Evolutionary conservation across 2,888 invertebrate genomes (phyloP), one percentile per base, ranked within the genome.

Genomic region (Allacma fusca): DNA sequence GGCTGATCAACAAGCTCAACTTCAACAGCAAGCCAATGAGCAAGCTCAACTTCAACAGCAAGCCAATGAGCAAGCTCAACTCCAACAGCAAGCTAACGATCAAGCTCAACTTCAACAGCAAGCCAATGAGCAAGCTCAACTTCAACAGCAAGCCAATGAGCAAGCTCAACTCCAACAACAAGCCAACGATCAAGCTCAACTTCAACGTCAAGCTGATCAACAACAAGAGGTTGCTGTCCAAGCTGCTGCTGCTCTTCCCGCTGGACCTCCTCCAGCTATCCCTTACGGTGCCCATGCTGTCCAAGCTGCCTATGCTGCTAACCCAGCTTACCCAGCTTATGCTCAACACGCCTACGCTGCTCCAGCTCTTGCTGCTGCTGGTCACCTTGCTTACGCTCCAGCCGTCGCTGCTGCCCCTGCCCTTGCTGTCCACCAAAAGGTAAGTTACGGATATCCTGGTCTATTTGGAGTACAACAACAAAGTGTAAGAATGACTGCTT

Each of bases 231-330:
- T n/a, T n/a, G 26, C 65, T 65, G 40, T 62, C 16, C 85, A 85
- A 62, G 82, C 86, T 24, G 85, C 85, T 69, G 86, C 85, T 69
- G 86, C 40, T 62, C 69, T 65, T 23, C 86, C 86, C 21, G 86
- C 86, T 73, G 85, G 86, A 0, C 82, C 85, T n/a, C 85, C 86
- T 21, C 86, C 86, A 78, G 85, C 86, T 2, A 85, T 87, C 43
- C 86, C 71, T 12, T 70, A 76, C 34, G 72, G 29, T 40, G 62
- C 68, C 23, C 43, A 13, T 28, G 78, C 71, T 29, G 72, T 69
- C 64, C 79, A 73, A 43, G 81, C 40, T 68, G 62, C 74, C 64
- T 73, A 65, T 40, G 69, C 73, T 21, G 72, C 72, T 2, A 1
- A n/a, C 16, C 72, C 72, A 28, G 64, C 59, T 57, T 75, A 70